Percentiles rank a stretch among this genome's conserved stretches.
These are phyloP conservation scores for Seira musarum DNA, from an alignment of 2,888 invertebrate genomes.

Conservation along the genomic window DNA sequence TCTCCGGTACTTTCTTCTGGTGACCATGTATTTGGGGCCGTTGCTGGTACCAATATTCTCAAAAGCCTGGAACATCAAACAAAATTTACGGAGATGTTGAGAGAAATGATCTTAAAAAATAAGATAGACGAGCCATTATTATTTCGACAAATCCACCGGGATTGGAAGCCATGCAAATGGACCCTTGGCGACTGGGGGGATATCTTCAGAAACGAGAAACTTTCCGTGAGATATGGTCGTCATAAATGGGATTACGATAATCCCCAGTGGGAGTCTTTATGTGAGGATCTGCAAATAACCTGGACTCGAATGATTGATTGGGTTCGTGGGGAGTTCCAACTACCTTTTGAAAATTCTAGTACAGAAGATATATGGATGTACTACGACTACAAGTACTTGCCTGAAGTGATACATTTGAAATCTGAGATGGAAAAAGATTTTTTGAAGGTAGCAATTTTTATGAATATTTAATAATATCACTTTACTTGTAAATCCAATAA, in stretches of 20 bases:
- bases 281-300: conserved; percentile 76
- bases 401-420: conserved; percentile 74
- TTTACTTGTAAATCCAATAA: background rate
- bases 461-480: background rate
- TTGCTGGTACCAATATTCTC: no score
- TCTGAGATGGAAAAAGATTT: conserved; percentile 75
- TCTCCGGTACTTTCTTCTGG: no score
- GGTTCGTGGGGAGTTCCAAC: conserved; percentile 64
- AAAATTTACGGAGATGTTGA: no score
- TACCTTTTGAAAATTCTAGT: conserved; percentile 61
- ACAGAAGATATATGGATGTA: conserved; percentile 80
- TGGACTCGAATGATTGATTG: conserved; percentile 78
- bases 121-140: conserved; percentile 63
- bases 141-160: conserved; percentile 71
- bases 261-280: conserved; percentile 87
- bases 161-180: conserved; percentile 79
- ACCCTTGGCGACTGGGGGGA: conserved; percentile 77
- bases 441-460: conserved; percentile 76
- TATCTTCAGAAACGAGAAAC: conserved; percentile 76
- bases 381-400: conserved; percentile 88
- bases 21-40: conserved; percentile 37
- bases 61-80: no score
- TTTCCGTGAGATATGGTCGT: conserved; percentile 76
- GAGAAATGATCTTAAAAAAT: conserved; percentile 52
- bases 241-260: conserved; percentile 71